phyloP scores from a whole-genome alignment of 2,888 invertebrate genomes.

The Drosophila barbarae region DNA sequence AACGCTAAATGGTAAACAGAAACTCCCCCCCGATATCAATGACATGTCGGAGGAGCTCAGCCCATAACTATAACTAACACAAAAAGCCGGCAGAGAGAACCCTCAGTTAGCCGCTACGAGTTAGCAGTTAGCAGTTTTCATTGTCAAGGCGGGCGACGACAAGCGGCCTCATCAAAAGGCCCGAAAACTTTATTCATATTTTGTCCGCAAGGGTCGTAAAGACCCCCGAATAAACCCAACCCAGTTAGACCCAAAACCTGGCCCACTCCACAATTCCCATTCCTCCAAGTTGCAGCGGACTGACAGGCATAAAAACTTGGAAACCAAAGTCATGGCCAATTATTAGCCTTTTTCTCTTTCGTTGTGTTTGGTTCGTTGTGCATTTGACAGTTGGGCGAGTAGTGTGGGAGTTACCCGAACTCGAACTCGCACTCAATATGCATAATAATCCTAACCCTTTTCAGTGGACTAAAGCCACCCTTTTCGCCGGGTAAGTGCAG shows the following conservation, averaged over 20 bases:
- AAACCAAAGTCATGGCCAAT: conserved; percentile 73
- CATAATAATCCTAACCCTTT: conserved; percentile 66
- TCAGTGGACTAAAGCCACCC: conserved; percentile 17
- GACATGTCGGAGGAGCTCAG: conserved; percentile 53
- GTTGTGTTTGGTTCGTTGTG: conserved; percentile 35
- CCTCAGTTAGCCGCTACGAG: conserved; percentile 43
- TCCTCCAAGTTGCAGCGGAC: conserved; percentile 19
- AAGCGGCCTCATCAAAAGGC: conserved; percentile 66
- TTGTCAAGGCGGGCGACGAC: conserved; percentile 66
- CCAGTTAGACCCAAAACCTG: conserved; percentile 4
- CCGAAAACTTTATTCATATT: conserved; percentile 67
- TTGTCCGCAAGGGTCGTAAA: conserved; percentile 43
- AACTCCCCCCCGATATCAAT: conserved; percentile 44
- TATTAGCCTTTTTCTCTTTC: conserved; percentile 60
- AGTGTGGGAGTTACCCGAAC: conserved; percentile 12
- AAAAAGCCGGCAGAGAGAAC: conserved; percentile 30
- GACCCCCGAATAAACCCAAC: conserved; percentile 22
- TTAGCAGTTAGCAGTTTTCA: conserved; percentile 69
- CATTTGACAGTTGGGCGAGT: conserved; percentile 43
- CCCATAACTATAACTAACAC: conserved; percentile 59
- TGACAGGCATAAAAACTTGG: conserved; percentile 50
- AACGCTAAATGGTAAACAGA: conserved; percentile 38
- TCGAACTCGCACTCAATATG: conserved; percentile 35
- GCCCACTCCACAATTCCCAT: conserved; percentile 18
- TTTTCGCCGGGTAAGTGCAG: conserved; percentile 37